Evolutionary conservation across 2,797 vertebrate species (phyloP).

Genomic region (Schizopygopsis malacanthus): DNA sequence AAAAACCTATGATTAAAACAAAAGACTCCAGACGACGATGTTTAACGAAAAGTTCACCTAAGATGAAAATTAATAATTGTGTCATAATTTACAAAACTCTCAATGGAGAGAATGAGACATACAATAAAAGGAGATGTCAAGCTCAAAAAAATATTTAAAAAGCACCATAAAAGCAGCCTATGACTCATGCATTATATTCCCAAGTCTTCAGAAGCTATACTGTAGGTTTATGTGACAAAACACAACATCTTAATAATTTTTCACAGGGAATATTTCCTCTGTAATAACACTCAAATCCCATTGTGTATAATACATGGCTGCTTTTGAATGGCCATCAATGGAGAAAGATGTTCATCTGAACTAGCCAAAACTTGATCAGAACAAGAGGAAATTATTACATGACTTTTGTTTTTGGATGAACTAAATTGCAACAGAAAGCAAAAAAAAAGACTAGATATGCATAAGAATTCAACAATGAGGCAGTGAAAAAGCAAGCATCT

Average conservation of each 20-base stretch:
- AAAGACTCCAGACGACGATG: neutral
- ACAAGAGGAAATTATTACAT: neutral
- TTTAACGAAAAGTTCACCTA: neutral
- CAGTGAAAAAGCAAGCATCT: neutral
- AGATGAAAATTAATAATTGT: neutral
- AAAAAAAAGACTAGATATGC: neutral
- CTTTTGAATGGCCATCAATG: neutral
- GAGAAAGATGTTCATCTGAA: neutral
- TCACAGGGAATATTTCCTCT: neutral
- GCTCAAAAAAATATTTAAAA: neutral
- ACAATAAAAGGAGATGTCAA: conserved; percentile 9
- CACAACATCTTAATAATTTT: neutral
- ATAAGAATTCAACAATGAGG: neutral
- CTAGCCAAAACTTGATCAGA: neutral
- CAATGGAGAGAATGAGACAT: neutral
- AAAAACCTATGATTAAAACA: neutral
- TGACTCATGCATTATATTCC: neutral
- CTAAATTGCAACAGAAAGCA: neutral
- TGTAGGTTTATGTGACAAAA: neutral
- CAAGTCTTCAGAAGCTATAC: neutral
- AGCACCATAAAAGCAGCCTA: neutral
- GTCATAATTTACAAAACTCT: neutral
- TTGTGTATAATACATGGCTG: neutral
- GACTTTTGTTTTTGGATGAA: neutral
- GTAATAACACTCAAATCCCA: neutral